A percentile compares a stretch with the other conserved stretches of the same genome.
These are phyloP conservation scores for Hyperoodon ampullatus DNA, from an alignment of 2,113 vertebrate genomes.

Conservation along the genomic window DNA sequence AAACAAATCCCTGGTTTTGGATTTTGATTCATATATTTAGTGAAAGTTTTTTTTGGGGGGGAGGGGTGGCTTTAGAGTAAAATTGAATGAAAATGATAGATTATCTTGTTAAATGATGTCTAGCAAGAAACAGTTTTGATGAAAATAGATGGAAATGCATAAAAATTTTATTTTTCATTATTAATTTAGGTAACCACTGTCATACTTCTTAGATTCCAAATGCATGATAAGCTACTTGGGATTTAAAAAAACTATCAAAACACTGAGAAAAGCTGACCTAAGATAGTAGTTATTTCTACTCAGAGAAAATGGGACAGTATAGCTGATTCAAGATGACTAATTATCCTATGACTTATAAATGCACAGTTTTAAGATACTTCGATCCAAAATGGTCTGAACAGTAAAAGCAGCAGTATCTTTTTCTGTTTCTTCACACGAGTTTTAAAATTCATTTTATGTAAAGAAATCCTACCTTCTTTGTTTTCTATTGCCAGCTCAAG, in stretches of 20 bases:
- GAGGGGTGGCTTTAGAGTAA: not conserved
- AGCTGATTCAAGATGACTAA: not conserved
- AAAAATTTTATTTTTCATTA: slow-evolving; percentile 55
- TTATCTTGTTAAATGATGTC: slow-evolving; percentile 52
- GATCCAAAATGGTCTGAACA: not conserved
- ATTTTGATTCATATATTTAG: slow-evolving; percentile 20
- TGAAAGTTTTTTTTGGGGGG: not conserved
- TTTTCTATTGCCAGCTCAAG: not conserved
- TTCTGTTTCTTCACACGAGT: not conserved
- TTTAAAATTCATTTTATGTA: not conserved
- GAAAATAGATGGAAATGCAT: slow-evolving; percentile 48
- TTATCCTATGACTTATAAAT: not conserved
- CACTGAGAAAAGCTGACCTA: not conserved
- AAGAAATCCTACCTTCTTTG: not conserved
- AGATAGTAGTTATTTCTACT: slow-evolving; percentile 23
- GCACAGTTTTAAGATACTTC: not conserved
- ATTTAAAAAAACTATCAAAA: slow-evolving; percentile 24
- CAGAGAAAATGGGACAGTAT: not conserved
- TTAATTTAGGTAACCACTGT: slow-evolving; percentile 49
- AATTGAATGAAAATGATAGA: slow-evolving; percentile 33
- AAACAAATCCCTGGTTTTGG: not conserved
- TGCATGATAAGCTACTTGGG: not conserved
- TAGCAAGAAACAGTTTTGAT: not conserved
- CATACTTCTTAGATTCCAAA: slow-evolving; percentile 31
- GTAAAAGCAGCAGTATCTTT: not conserved